Base-by-base conservation (phyloP, 1,140 invertebrate genomes). In the Zaprionus inermis region DNA sequence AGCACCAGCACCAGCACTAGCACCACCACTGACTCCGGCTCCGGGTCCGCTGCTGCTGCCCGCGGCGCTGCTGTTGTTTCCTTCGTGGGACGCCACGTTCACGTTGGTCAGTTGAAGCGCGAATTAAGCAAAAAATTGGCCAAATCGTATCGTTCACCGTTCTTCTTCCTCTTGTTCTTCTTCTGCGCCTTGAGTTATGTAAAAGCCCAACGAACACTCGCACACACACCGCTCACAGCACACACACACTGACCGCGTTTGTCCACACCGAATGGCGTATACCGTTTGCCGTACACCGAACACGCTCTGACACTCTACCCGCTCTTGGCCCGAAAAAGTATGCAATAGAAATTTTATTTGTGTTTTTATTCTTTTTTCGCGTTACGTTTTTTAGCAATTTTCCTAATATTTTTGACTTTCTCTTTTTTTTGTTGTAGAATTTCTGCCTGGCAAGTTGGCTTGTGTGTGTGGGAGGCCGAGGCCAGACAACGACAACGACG, bases 81-180 rank as follows among this genome's bases (percentile, higher is more conserved):
- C 65, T 79, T 92, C 91, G 78, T 92, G 85, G 89, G 92, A 92
- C 91, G 92, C 91, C 92, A 92, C 92, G 85, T 89, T 86, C 72
- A 78, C 70, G 76, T 24, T 12, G 51, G 18, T 24, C 5, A 44
- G 16, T n/a, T 44, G 38, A 7, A 44, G 38, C 38, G n/a, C 38
- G 38, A 44, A 44, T 44, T n/a, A n/a, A 44, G 38, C 59, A 46
- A 54, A 32, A 46, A 54, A 32, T 54, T 46, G 24, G 20, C 46
- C 63, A 52, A 54, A 54, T 36, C 46, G 14, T n/a, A 55, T 59
- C 41, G 34, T 36, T 36, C 34, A 11, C 34, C 34, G 6, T n/a
- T n/a, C n/a, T n/a, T n/a, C n/a, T n/a, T n/a, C n/a, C n/a, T n/a
- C n/a, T n/a, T n/a, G 34, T 38, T 38, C 36, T 5, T 2, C 36